A percentile compares a stretch with the other conserved stretches of the same genome.
These are phyloP conservation scores for Caranx ignobilis DNA, from an alignment of 2,113 vertebrate species.

Conservation along the genomic window DNA sequence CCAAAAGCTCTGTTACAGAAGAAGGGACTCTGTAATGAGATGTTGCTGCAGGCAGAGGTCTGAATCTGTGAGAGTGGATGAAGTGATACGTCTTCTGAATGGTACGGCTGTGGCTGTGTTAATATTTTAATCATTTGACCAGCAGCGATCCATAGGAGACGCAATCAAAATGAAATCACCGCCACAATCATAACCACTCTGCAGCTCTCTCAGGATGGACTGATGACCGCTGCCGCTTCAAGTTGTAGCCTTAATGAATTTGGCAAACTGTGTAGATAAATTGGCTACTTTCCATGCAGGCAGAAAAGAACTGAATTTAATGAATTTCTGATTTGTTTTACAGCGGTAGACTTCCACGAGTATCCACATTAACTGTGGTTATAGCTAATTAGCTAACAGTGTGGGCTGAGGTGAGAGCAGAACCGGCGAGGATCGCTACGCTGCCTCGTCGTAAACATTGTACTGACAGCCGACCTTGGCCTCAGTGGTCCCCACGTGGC, in stretches of 20 bases:
- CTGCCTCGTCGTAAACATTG: constrained; percentile 24
- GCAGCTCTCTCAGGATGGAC: neutral
- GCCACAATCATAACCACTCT: neutral
- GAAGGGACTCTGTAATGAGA: constrained; percentile 14
- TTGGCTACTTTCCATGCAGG: neutral
- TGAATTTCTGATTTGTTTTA: neutral
- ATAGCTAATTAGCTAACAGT: constrained; percentile 43
- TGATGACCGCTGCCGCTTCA: neutral
- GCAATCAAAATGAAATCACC: constrained; percentile 22
- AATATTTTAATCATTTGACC: constrained; percentile 34
- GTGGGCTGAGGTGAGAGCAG: constrained; percentile 19
- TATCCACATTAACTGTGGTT: constrained; percentile 33
- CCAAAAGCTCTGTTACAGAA: constrained; percentile 20
- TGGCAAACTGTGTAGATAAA: neutral
- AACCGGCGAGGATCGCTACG: constrained; percentile 12
- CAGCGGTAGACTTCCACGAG: constrained; percentile 6
- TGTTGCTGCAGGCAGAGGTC: constrained; percentile 8
- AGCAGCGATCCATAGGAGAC: neutral
- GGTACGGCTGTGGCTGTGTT: neutral
- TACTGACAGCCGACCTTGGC: constrained; percentile 38
- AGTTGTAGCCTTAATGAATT: neutral
- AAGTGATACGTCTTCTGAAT: constrained; percentile 32
- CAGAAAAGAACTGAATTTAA: neutral
- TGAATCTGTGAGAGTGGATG: constrained; percentile 30
- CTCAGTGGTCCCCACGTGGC: constrained; percentile 5